Evolutionary conservation across 2,888 invertebrate genomes (phyloP), one percentile per base, ranked within the genome.

Genomic region (Ormyrus labotus): DNA sequence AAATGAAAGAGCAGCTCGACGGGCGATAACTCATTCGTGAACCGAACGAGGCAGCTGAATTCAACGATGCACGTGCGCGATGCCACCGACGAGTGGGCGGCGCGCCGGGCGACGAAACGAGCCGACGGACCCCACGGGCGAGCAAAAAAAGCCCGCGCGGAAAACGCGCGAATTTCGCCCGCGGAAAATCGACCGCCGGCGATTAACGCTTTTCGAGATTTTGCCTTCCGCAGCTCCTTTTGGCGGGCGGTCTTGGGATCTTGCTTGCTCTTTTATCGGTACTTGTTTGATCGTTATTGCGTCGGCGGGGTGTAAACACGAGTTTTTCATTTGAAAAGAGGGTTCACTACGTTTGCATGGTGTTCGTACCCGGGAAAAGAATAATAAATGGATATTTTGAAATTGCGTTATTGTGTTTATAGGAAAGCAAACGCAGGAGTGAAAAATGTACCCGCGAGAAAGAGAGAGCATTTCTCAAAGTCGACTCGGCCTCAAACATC

Each of bases 1-100:
- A 90, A 90, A 90, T 90, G 90, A 90, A 90, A 90, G 90, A 89
- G 89, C 89, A 88, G 86, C 87, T 86, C 87, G 88, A 89, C 88
- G 88, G 89, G 87, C 90, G 90, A 90, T 90, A 90, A 90, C 89
- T 90, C 90, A 90, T 90, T 90, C 89, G 87, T 88, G 90, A 89
- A 89, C 88, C 90, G 90, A 89, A 89, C 90, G 88, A 88, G 88
- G 89, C 89, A 89, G 89, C 90, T 90, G 90, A 89, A 90, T 88
- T 88, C 88, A 87, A 87, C 87, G 86, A 84, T 70, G 88, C 87
- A 88, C 88, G 88, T 87, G 88, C 87, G 86, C 87, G 85, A 85
- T 73, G 85, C 86, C 63, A 9, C 45, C 78, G 65, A 55, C 70
- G 81, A 73, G 82, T 80, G 78, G 80, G 82, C 80, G 82, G 82